Evolutionary conservation across 2,888 invertebrate species (phyloP).

Genomic region (Fragum fragum): DNA sequence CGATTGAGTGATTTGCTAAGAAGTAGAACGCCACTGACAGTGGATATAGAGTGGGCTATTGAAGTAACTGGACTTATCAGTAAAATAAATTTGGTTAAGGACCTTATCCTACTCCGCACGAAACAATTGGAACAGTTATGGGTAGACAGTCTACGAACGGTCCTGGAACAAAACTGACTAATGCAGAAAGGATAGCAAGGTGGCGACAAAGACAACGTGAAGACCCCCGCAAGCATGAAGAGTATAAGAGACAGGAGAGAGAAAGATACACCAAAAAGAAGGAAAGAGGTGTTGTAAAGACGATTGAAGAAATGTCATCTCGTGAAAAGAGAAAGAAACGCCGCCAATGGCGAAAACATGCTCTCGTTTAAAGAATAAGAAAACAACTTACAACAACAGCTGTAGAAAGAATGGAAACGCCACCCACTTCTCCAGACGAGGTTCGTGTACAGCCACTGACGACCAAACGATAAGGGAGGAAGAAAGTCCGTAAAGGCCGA

Average conservation of each 20-base stretch:
- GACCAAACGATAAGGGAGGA: neutral
- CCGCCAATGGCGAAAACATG: neutral
- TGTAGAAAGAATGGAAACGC: neutral
- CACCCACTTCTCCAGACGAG: neutral
- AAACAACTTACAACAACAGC: too few relatives aligned
- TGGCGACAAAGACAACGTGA: neutral
- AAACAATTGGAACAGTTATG: too few relatives aligned
- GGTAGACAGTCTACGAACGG: too few relatives aligned
- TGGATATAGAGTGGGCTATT: too few relatives aligned
- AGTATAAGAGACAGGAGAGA: neutral
- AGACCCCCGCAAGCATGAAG: neutral
- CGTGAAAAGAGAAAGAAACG: neutral
- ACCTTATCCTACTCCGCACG: too few relatives aligned
- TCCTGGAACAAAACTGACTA: too few relatives aligned
- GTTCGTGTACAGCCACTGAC: neutral
- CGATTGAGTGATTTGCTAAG: too few relatives aligned
- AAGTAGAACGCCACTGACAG: too few relatives aligned
- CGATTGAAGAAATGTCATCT: neutral
- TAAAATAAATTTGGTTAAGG: too few relatives aligned
- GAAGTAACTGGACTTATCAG: too few relatives aligned
- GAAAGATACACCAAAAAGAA: neutral
- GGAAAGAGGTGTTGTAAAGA: neutral
- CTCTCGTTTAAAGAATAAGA: neutral
- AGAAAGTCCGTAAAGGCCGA: neutral
- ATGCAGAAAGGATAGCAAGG: neutral